phyloP scores from a whole-genome alignment of 2,888 invertebrate species.

The Plemyria rubiginata region DNA sequence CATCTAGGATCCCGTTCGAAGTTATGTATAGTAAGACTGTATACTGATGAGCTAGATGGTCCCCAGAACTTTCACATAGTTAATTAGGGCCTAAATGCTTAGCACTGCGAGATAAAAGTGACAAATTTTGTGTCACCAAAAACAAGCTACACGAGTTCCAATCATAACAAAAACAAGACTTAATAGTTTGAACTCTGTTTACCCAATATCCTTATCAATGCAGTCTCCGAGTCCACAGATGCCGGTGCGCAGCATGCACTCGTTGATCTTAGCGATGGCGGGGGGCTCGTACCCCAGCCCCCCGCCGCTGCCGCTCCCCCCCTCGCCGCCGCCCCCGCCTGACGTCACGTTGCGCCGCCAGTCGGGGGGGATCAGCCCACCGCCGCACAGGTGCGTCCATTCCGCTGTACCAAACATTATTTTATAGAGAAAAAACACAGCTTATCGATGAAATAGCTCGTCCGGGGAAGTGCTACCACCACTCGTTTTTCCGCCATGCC shows the following conservation, averaged over 20 bases:
- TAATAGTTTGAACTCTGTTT: neutral
- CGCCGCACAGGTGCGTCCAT: constrained; percentile 85
- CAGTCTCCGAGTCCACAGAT: constrained; percentile 91
- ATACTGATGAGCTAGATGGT: too few species aligned
- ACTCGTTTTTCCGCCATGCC: too few species aligned
- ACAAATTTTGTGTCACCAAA: too few species aligned
- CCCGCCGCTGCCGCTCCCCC: constrained; percentile 38
- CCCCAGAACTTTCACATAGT: neutral
- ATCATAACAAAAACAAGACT: too few species aligned
- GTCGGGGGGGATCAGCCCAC: constrained; percentile 66
- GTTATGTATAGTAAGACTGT: too few species aligned
- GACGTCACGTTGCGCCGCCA: constrained; percentile 73
- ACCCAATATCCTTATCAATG: constrained; percentile 89
- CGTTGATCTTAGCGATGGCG: constrained; percentile 85
- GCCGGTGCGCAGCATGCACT: constrained; percentile 90
- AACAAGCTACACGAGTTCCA: too few species aligned
- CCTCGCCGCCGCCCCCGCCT: constrained; percentile 44
- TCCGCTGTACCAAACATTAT: constrained; percentile 72
- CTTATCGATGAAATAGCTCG: too few species aligned
- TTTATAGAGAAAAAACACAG: neutral
- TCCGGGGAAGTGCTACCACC: too few species aligned
- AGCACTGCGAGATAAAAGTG: too few species aligned
- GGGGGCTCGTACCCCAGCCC: constrained; percentile 53
- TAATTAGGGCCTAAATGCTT: too few species aligned
- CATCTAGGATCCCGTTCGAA: too few species aligned